Base-by-base conservation (phyloP, 2,113 vertebrate species). In the Telmatochromis sp. region DNA sequence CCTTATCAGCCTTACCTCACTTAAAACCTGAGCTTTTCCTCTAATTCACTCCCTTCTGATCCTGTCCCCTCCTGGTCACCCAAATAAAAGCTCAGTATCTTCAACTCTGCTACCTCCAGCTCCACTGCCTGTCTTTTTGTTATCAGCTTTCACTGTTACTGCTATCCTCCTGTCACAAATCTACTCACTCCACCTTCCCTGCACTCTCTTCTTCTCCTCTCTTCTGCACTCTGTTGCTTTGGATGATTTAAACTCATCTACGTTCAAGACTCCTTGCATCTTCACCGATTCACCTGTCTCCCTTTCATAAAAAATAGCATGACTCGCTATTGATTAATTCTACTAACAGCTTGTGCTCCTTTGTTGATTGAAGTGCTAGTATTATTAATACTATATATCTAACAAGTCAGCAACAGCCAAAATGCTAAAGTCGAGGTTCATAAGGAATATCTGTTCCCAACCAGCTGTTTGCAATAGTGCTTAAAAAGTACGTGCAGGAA, bases 81-180 rank as follows among this genome's bases (percentile, higher is more conserved):
- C 37, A 23, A 42, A 23, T 42, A 42, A 42, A 70, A 4, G 35
- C 33, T 68, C 35, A 1, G 11, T 4, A 68, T 68, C 7, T 37
- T 68, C 63, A 40, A 68, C 35, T 68, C n/a, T 23, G 35, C 63
- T 68, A 68, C 63, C 63, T 68, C 35, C 63, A 3, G 63, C 19
- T 23, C n/a, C 12, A 14, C 63, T 68, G 11, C 63, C 63, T 40
- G 63, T 40, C 63, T 68, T 68, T 40, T 68, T 68, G 63, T 40
- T 40, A 40, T 68, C 63, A 14, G 33, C 33, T 68, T 68, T 68
- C 35, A 40, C 3, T 68, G 35, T 68, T 68, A 23, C 2, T 40
- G 4, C 0, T 68, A 23, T 1, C 63, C 0, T 23, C 35, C 63
- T 40, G 35, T 68, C 63, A 65, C 19, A n/a, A 65, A 37, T 65